Evolutionary conservation across 2,113 vertebrate genomes (phyloP).

Genomic region (Ictalurus punctatus): DNA sequence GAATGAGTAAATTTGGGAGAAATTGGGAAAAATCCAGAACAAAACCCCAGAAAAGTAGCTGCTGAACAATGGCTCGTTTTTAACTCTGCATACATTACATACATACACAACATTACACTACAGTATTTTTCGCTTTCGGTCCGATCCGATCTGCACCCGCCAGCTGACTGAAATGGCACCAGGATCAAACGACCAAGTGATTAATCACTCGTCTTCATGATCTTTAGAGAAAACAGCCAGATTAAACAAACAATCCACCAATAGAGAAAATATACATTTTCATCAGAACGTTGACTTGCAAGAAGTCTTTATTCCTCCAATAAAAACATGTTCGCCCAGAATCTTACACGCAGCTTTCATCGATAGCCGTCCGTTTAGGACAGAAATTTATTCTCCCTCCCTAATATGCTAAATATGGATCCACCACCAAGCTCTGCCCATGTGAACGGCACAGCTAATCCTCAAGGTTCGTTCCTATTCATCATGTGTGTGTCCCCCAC

Average conservation of each 20-base stretch:
- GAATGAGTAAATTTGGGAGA: too few relatives aligned
- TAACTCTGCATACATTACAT: neutral
- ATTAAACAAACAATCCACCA: neutral
- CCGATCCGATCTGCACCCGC: neutral
- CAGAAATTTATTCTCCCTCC: neutral
- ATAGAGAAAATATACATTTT: neutral
- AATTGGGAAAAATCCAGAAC: too few relatives aligned
- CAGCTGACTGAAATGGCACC: neutral
- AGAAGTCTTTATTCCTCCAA: neutral
- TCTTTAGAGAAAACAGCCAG: neutral
- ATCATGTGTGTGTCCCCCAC: neutral
- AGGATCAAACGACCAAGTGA: neutral
- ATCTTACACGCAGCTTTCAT: neutral
- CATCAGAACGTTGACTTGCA: neutral
- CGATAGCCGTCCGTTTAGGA: neutral
- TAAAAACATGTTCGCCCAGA: neutral
- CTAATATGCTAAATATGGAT: neutral
- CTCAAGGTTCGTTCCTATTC: constrained; percentile 13
- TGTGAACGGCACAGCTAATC: constrained; percentile 17
- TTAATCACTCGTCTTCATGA: neutral
- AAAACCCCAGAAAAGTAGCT: too few relatives aligned
- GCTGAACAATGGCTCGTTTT: neutral
- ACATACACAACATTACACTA: neutral
- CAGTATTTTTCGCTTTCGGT: neutral
- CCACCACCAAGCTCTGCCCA: neutral